Percentiles rank a stretch among this genome's conserved stretches.
Evolutionary conservation across 2,888 invertebrate genomes (phyloP).

Genomic region (Lydus trimaculatus): DNA sequence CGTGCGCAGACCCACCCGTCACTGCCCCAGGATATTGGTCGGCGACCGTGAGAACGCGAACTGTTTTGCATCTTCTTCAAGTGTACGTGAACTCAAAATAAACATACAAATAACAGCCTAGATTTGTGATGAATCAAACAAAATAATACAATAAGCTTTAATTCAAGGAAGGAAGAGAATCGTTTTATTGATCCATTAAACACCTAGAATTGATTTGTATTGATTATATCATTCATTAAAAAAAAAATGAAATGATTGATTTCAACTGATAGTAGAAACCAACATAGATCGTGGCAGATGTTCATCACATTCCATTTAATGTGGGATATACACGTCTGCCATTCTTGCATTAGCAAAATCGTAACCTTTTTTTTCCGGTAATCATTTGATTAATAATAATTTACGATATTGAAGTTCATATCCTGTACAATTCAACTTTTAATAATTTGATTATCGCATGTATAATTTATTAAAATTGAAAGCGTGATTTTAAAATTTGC

Average conservation of each 20-base stretch:
- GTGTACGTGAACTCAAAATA: conserved; percentile 20
- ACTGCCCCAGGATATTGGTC: conserved; percentile 40
- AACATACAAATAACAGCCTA: too few species aligned
- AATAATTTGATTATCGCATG: background rate
- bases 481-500: background rate
- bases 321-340: conserved; percentile 26
- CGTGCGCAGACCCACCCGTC: conserved; percentile 44
- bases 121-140: background rate
- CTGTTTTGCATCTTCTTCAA: conserved; percentile 41
- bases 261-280: too few species aligned
- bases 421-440: background rate
- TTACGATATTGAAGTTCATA: background rate
- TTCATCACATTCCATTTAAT: conserved; percentile 25
- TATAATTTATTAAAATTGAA: background rate
- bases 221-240: too few species aligned
- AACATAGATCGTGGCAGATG: too few species aligned
- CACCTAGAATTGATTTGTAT: too few species aligned
- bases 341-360: conserved; percentile 24
- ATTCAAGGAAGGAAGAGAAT: background rate
- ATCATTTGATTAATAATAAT: background rate
- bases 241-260: too few species aligned
- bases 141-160: too few species aligned
- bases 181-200: background rate
- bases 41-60: conserved; percentile 53
- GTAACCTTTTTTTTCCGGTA: conserved; percentile 19